Percentiles rank a stretch among this genome's conserved stretches.
Evolutionary conservation across 2,113 vertebrate genomes (phyloP).

Genomic region (Zosterops borbonicus): DNA sequence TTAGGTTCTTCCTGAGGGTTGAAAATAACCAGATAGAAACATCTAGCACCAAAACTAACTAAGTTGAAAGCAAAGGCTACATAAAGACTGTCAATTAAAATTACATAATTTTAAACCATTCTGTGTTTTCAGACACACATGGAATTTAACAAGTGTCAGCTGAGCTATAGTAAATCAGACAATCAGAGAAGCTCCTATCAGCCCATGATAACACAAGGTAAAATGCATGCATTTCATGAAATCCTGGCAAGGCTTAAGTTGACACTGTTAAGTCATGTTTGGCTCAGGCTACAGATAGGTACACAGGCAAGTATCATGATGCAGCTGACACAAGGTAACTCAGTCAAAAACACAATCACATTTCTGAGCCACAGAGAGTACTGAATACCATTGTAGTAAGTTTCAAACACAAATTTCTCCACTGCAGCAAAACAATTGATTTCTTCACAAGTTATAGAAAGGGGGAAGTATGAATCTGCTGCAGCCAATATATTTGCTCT

Average conservation of each 20-base stretch:
- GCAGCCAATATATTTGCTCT: not conserved
- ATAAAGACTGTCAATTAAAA: not conserved
- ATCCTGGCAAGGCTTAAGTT: not conserved
- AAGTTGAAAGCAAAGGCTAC: not conserved
- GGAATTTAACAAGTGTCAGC: not conserved
- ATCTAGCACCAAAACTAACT: slow-evolving; percentile 16
- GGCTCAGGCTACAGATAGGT: not conserved
- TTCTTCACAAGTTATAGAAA: not conserved
- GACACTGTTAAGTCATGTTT: not conserved
- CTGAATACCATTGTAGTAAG: not conserved
- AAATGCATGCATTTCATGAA: not conserved
- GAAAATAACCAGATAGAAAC: slow-evolving; percentile 57
- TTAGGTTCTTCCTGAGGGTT: slow-evolving; percentile 86
- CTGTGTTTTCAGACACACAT: not conserved
- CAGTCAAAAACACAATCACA: not conserved
- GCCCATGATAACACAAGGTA: not conserved
- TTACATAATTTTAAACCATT: not conserved
- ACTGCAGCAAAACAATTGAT: not conserved
- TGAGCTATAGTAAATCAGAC: not conserved
- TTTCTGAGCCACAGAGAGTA: not conserved
- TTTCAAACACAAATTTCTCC: not conserved
- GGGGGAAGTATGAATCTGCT: not conserved
- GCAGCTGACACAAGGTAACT: not conserved
- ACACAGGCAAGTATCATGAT: not conserved
- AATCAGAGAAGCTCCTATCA: not conserved